These are phyloP conservation scores for Drosophila subobscura DNA, from an alignment of 1,140 invertebrate genomes.

Conservation along the genomic window DNA sequence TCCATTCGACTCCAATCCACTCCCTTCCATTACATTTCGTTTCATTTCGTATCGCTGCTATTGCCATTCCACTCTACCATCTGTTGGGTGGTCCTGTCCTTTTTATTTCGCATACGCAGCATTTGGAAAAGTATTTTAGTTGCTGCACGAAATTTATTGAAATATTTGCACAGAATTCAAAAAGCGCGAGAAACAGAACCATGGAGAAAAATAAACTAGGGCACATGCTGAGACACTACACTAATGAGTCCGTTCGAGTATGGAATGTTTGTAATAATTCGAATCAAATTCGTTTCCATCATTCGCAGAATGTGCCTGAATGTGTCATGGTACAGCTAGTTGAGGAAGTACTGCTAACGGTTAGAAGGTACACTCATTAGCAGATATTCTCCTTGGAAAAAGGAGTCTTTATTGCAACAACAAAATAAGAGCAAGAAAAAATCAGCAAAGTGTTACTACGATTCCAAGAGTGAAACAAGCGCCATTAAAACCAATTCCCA, in stretches of 20 bases:
- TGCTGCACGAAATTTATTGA: constrained; percentile 14
- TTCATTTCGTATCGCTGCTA: constrained; percentile 7
- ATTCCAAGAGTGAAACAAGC: not conserved
- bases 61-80: constrained; percentile 37
- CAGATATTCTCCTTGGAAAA: too few species aligned
- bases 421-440: too few species aligned
- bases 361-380: too few species aligned
- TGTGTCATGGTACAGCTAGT: too few species aligned
- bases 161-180: constrained; percentile 25
- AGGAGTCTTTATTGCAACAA: too few species aligned
- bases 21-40: not conserved
- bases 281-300: too few species aligned
- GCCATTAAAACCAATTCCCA: constrained; percentile 10
- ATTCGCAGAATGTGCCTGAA: too few species aligned
- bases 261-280: too few species aligned
- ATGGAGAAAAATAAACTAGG: not conserved
- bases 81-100: constrained; percentile 55
- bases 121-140: not conserved
- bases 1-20: constrained; percentile 2
- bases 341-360: too few species aligned
- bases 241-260: too few species aligned
- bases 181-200: not conserved
- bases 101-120: constrained; percentile 65
- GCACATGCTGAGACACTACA: not conserved
- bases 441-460: too few species aligned